Evolutionary conservation across 2,113 vertebrate genomes (phyloP).

Genomic region (Macroglossus sobrinus): DNA sequence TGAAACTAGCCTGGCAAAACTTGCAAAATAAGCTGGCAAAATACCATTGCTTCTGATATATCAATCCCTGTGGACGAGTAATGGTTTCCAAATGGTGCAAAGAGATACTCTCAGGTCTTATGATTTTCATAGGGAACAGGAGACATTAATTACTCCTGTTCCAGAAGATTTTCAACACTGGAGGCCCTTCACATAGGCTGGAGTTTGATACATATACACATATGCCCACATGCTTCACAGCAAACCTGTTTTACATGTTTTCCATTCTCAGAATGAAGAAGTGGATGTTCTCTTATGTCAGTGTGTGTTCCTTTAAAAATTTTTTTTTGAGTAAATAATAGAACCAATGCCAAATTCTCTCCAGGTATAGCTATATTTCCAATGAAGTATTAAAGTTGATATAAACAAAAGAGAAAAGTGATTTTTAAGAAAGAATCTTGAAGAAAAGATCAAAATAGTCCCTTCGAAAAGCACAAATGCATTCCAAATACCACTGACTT

Average conservation of each 20-base stretch:
- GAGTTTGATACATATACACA: constrained; percentile 14
- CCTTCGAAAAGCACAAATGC: neutral
- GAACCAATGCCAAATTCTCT: constrained; percentile 27
- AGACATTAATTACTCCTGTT: constrained; percentile 23
- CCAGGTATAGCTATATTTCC: neutral
- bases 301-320: neutral
- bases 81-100: constrained; percentile 53
- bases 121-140: neutral
- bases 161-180: constrained; percentile 11
- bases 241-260: constrained; percentile 38
- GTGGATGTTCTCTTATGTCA: neutral
- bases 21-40: neutral
- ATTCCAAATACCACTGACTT: neutral
- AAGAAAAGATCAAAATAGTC: neutral
- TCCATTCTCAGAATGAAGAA: constrained; percentile 46
- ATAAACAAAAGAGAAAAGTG: neutral
- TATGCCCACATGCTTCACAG: neutral
- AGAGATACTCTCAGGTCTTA: neutral
- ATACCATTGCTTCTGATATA: neutral
- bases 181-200: neutral
- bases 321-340: constrained; percentile 25
- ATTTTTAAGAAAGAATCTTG: neutral
- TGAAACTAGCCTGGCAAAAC: neutral
- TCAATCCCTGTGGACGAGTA: neutral
- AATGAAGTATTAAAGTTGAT: neutral